Evolutionary conservation across 2,113 vertebrate genomes (phyloP).

Genomic region (Phalacrocorax carbo): DNA sequence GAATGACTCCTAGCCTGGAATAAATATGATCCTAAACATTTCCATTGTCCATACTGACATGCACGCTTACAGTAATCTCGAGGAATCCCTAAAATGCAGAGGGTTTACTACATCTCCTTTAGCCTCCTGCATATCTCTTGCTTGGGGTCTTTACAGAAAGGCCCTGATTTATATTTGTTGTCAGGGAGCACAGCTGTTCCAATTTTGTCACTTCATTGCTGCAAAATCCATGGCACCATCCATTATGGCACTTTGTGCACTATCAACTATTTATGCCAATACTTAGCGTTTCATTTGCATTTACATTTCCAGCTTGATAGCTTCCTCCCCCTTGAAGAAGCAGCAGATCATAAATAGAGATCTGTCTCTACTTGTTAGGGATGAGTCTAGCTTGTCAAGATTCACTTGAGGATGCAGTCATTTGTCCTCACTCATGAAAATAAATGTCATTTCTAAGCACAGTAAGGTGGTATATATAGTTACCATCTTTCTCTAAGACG

Average conservation of each 20-base stretch:
- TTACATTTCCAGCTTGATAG: constrained; percentile 52
- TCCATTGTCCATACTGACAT: neutral
- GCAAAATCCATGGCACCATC: constrained; percentile 37
- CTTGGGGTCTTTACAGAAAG: neutral
- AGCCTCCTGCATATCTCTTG: neutral
- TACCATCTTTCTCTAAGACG: neutral
- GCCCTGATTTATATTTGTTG: constrained; percentile 19
- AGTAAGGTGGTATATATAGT: constrained; percentile 47
- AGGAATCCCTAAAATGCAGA: neutral
- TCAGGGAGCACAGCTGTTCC: constrained; percentile 36
- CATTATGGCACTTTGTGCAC: constrained; percentile 45
- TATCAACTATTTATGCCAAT: constrained; percentile 69
- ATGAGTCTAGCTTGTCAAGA: constrained; percentile 66
- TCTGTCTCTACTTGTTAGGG: constrained; percentile 59
- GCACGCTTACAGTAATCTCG: neutral
- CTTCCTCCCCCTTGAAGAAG: constrained; percentile 50
- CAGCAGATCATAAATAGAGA: constrained; percentile 61
- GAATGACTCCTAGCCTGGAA: neutral
- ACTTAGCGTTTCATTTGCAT: constrained; percentile 61
- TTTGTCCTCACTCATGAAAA: constrained; percentile 66
- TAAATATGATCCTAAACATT: neutral
- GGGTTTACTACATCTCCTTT: neutral
- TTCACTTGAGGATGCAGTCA: constrained; percentile 61
- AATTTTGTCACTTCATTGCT: constrained; percentile 17
- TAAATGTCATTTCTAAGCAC: constrained; percentile 56